A percentile compares a stretch with the other conserved stretches of the same genome.
These are phyloP conservation scores for Emydocephalus ijimae DNA, from an alignment of 2,113 vertebrate genomes.

Conservation along the genomic window DNA sequence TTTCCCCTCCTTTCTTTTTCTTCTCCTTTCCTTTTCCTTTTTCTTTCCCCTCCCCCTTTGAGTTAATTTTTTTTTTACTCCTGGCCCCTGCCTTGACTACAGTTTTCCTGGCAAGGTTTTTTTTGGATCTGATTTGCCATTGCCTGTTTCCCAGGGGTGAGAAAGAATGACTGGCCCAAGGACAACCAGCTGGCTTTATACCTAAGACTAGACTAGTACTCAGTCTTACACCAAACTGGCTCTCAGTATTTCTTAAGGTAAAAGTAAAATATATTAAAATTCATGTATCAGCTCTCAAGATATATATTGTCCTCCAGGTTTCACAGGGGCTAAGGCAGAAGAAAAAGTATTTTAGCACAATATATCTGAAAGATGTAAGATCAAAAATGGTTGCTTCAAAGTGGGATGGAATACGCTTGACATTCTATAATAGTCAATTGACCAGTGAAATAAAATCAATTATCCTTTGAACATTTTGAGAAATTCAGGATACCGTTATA, in stretches of 20 bases:
- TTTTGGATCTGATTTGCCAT: background rate
- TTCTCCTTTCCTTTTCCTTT: background rate
- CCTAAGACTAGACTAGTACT: background rate
- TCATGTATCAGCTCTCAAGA: background rate
- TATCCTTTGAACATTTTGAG: background rate
- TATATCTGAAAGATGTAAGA: background rate
- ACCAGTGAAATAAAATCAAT: background rate
- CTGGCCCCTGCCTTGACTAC: background rate
- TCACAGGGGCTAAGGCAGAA: background rate
- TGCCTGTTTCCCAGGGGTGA: background rate
- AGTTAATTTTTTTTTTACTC: background rate
- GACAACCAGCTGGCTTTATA: background rate
- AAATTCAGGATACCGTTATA: background rate
- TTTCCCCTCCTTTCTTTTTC: too few species aligned
- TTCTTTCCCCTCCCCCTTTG: too few species aligned
- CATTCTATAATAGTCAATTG: background rate
- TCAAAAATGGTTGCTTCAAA: background rate
- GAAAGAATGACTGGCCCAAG: background rate
- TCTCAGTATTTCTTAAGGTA: background rate
- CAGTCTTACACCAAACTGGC: background rate
- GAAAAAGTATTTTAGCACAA: background rate
- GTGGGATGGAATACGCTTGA: background rate
- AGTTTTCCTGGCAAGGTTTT: background rate
- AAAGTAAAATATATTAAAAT: background rate
- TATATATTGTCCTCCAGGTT: background rate